Evolutionary conservation across 1,140 invertebrate species (phyloP), one percentile per base, ranked within the genome.

Genomic region (Microplitis demolitor): DNA sequence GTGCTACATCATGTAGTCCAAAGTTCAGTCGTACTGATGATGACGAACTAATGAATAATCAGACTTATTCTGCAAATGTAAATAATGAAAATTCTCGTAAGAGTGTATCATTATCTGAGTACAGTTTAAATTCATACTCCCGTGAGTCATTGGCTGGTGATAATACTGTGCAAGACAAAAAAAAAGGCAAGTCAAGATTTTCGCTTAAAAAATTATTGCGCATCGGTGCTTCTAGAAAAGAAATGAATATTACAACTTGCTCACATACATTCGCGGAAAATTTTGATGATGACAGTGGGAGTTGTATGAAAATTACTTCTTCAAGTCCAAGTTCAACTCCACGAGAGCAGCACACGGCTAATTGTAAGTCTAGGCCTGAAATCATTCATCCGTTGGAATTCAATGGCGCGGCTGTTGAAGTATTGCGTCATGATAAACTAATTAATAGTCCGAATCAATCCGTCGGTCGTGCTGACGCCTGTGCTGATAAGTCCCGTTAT

Each of bases 321-420:
- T n/a, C n/a, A 16, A 24, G 8, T 24, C 16, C 56, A 58, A 24
- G 14, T 24, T 24, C 56, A 58, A 24, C 2, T 24, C 9, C 56
- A 11, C 81, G 79, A 76, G 88, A 66, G n/a, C 91, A 75, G 24
- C 24, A 24, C 24, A 24, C 24, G 80, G 86, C 78, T 56, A 88
- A 77, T 78, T 89, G 90, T 0, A 92, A 93, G 79, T 92, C 92
- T 0, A 88, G 93, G 16, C 85, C 95, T 8, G 93, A 96, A 56
- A 97, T 97, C 62, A 94, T 96, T 74, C 95, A 97, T 89, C 95
- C 95, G 11, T 87, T 94, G 66, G 94, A 97, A 77, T 88, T 96
- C 14, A 94, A 95, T 83, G 93, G 93, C 9, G 91, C 92, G 3
- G 92, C 87, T 24, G 93, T 95, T 0, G 92, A 95, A 80, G 93